Base-by-base conservation (phyloP, 1,140 invertebrate genomes). In the Oscheius sp. region DNA sequence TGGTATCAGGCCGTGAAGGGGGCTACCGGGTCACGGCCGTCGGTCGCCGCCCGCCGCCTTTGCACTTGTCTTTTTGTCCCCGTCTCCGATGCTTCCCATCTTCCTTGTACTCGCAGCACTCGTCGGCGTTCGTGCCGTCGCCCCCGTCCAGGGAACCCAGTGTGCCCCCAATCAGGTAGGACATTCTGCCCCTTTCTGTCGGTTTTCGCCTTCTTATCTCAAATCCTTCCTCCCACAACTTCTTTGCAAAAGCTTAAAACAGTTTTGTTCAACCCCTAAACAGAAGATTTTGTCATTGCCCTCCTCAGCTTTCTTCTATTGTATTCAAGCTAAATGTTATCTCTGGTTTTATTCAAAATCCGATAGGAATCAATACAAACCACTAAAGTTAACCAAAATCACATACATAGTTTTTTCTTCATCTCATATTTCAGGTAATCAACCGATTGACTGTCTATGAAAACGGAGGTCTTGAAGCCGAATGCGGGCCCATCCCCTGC, bases 401-500 rank as follows among this genome's bases (percentile, higher is more conserved):
- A 7, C 7, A 58, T 58, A 10, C 7, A 28, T 58, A 20, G 52
- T 10, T 23, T 10, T 23, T 10, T 29, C 15, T 64, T n/a, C 62
- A 59, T 59, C 26, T 18, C 28, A 13, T 18, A 23, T 77, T 73
- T 52, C 66, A 81, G 81, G 81, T 82, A 13, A 77, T 82, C 35
- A 84, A 84, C 74, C 78, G 82, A 61, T 35, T 83, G 32, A 82
- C 82, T 3, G 81, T 83, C 20, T 83, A 79, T 55, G 82, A 83
- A 35, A 81, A 83, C 52, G 82, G 82, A n/a, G 82, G 79, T 31
- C 83, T 83, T 45, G 82, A 83, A 65, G 82, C 82, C 1, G 82
- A 83, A 65, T 83, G 82, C 49, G 82, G 82, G 1, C 82, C 80
- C n/a, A 77, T 84, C 61, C 82, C 82, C 1, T 83, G 82, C 64